Evolutionary conservation across 23 tunicate species (phyloP).

Genomic region (Botrylloides violaceus): DNA sequence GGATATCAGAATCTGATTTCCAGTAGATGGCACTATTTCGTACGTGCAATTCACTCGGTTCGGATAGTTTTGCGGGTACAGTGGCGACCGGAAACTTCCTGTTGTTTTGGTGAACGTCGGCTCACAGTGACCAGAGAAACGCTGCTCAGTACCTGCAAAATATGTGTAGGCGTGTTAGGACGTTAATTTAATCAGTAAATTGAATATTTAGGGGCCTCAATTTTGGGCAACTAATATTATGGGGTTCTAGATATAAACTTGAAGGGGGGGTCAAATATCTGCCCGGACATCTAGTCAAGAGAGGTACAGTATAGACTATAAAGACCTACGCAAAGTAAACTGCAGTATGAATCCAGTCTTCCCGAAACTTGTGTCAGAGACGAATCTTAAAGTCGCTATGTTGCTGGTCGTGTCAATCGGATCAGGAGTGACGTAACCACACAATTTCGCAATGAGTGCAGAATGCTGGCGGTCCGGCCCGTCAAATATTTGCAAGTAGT

Average conservation of each 20-base stretch:
- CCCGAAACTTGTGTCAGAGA: conserved; percentile 28
- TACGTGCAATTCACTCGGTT: conserved; percentile 54
- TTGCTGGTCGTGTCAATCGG: conserved; percentile 25
- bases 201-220: background rate
- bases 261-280: background rate
- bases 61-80: conserved; percentile 63
- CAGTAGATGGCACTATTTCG: conserved; percentile 31
- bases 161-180: too few species aligned
- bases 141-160: too few species aligned
- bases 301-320: too few species aligned
- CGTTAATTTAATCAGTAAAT: background rate
- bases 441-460: conserved; percentile 13
- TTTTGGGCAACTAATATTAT: background rate
- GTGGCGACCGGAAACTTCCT: conserved; percentile 38
- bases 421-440: conserved; percentile 40
- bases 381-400: conserved; percentile 43
- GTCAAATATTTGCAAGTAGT: conserved; percentile 48
- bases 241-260: background rate
- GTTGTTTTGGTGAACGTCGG: conserved; percentile 7
- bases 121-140: conserved; percentile 43
- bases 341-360: conserved; percentile 19
- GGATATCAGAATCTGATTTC: conserved; percentile 54
- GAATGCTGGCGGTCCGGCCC: conserved; percentile 33
- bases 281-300: conserved; percentile 15
- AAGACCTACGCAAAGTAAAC: conserved; percentile 6